phyloP scores from a whole-genome alignment of 2,797 vertebrate species.

The Nyctibius grandis region DNA sequence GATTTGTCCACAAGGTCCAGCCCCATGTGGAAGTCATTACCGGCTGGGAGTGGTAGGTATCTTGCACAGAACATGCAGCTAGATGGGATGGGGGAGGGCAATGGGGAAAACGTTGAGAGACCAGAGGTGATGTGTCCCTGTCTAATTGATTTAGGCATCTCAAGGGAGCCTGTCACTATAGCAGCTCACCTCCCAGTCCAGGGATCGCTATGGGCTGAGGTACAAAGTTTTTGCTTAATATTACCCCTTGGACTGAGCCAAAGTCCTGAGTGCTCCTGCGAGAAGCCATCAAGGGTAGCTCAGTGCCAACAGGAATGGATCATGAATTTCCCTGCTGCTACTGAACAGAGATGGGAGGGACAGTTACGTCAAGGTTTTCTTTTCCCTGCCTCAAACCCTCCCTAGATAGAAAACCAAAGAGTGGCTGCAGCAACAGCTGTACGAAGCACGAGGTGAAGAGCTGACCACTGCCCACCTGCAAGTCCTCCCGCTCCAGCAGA shows the following conservation, averaged over 20 bases:
- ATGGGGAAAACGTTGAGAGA: constrained; percentile 6
- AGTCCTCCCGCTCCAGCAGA: neutral
- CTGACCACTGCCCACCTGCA: constrained; percentile 46
- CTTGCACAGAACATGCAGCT: constrained; percentile 21
- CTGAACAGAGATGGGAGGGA: neutral
- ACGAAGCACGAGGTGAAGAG: neutral
- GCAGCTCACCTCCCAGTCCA: neutral
- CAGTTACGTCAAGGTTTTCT: neutral
- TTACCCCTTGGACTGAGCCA: neutral
- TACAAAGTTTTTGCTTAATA: neutral
- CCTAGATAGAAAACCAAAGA: neutral
- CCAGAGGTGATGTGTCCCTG: constrained; percentile 28
- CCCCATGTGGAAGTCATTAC: constrained; percentile 71
- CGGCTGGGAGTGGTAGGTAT: constrained; percentile 66
- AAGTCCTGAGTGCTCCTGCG: neutral
- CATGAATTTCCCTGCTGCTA: constrained; percentile 18
- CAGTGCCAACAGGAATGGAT: neutral
- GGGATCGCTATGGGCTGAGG: neutral
- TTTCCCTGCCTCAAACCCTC: neutral
- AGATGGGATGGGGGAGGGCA: constrained; percentile 49
- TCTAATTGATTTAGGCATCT: constrained; percentile 28
- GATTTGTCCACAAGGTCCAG: constrained; percentile 58
- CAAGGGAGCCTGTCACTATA: neutral
- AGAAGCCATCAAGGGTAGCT: neutral
- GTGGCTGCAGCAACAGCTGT: constrained; percentile 29